Percentiles rank a stretch among this genome's conserved stretches.
phyloP scores from a whole-genome alignment of 2,797 vertebrate species.

The Myotis planiceps region DNA sequence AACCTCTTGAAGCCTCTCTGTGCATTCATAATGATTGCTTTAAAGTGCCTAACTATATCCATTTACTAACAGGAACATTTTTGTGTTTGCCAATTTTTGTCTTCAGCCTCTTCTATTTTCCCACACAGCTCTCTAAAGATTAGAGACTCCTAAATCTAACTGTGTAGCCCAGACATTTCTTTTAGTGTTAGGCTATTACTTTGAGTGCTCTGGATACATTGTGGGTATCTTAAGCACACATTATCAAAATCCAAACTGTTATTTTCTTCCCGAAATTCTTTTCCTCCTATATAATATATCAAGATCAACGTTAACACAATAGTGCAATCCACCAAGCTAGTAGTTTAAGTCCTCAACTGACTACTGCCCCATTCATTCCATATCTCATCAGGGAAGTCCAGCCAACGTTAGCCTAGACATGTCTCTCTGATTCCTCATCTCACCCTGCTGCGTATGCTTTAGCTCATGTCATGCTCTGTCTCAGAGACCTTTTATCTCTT shows the following conservation, averaged over 20 bases:
- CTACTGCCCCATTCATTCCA: background rate
- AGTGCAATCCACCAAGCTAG: background rate
- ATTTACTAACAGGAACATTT: background rate
- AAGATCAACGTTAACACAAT: background rate
- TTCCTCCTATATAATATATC: background rate
- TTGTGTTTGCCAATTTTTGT: background rate
- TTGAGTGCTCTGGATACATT: background rate
- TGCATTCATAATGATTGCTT: constrained; percentile 23
- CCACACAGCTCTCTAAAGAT: background rate
- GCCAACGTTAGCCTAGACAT: background rate
- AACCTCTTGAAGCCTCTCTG: background rate
- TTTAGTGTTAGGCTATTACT: background rate
- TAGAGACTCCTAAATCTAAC: background rate
- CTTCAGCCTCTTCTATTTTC: background rate
- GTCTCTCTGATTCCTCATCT: background rate
- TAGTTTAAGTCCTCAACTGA: background rate
- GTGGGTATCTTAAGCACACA: background rate
- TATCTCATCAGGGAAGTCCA: background rate
- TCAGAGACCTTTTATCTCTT: background rate
- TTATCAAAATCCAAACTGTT: background rate
- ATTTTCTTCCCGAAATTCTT: background rate
- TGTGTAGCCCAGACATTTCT: background rate
- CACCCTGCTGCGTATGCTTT: background rate
- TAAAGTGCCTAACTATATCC: background rate
- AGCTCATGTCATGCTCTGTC: background rate